Percentiles rank a stretch among this genome's conserved stretches.
Conservation (phyloP, 2,888 invertebrate genomes). For the Calameuta pallipes region DNA sequence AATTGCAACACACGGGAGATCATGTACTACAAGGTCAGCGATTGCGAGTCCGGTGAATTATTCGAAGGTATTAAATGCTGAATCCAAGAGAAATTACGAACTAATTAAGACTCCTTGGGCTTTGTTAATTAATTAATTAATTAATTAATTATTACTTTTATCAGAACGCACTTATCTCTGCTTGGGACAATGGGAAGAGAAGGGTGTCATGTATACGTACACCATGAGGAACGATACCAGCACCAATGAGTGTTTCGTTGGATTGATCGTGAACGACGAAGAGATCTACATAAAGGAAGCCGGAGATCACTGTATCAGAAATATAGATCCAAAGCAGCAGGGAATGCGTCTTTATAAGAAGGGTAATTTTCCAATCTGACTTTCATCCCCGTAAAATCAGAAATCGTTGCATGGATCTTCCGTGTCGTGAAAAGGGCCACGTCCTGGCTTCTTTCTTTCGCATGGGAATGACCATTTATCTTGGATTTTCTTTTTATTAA, state of each 20-base stretch:
- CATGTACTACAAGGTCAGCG: conserved; percentile 76
- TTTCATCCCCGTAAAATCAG: neutral
- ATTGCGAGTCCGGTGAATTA: conserved; percentile 71
- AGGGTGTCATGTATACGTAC: conserved; percentile 73
- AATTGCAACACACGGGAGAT: conserved; percentile 74
- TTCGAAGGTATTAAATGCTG: conserved; percentile 69
- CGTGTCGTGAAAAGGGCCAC: neutral
- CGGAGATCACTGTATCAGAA: conserved; percentile 73
- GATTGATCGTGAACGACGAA: conserved; percentile 70
- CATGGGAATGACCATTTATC: neutral
- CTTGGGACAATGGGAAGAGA: conserved; percentile 76
- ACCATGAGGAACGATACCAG: conserved; percentile 73
- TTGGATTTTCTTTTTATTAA: neutral
- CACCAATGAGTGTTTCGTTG: conserved; percentile 76
- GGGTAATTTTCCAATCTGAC: conserved; percentile 55
- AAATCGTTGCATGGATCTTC: neutral
- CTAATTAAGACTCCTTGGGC: conserved; percentile 2
- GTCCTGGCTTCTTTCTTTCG: neutral
- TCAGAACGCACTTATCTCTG: conserved; percentile 75
- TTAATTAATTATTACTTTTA: conserved; percentile 25
- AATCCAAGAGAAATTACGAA: conserved; percentile 5
- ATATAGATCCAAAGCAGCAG: conserved; percentile 70
- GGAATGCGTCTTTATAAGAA: conserved; percentile 74
- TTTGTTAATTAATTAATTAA: conserved; percentile 20
- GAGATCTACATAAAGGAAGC: conserved; percentile 77